Evolutionary conservation across 1,140 invertebrate species (phyloP), one percentile per base, ranked within the genome.

Genomic region (Dinothrombium tinctorium): DNA sequence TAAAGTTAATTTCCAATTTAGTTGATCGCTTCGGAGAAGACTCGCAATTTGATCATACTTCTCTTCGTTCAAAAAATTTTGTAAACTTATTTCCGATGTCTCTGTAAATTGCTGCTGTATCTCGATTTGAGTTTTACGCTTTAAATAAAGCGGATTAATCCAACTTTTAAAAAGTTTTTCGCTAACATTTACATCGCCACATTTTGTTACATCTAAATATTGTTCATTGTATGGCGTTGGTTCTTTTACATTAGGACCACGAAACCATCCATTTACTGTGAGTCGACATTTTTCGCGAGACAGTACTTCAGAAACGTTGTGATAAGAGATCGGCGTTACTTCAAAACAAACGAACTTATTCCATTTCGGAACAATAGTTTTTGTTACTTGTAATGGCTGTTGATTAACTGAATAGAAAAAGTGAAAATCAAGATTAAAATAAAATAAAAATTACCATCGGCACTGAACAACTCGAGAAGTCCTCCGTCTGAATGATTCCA

Each of bases 221-320:
- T 36, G 15, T 38, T 41, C 37, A 4, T 40, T 12, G 31, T 45
- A 38, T 23, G 40, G 33, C 21, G 46, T n/a, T 8, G 52, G 52
- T 17, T 55, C 40, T 20, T 46, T 42, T 9, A 61, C 14, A 0
- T 53, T 42, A 6, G 56, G 50, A 6, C 53, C 62, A 4, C 72
- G 70, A 14, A 56, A 61, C n/a, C 76, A 77, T 45, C 57, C 64
- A 33, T 50, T 79, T 12, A 56, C 53, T 3, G 47, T 77, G n/a
- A 58, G 45, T 15, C 62, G 50, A 12, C 40, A 48, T 37, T 56
- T 59, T 22, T 54, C 52, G 29, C 47, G 28, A 11, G 48, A 45
- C 20, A 58, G 5, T 2, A 63, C 52, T 51, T 59, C 57, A 8
- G 50, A 40, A 4, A 63, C 63, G 57, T 70, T 67, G 56, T 71